Conservation (phyloP, 1,140 invertebrate genomes). For the Meloidogyne chitwoodi region DNA sequence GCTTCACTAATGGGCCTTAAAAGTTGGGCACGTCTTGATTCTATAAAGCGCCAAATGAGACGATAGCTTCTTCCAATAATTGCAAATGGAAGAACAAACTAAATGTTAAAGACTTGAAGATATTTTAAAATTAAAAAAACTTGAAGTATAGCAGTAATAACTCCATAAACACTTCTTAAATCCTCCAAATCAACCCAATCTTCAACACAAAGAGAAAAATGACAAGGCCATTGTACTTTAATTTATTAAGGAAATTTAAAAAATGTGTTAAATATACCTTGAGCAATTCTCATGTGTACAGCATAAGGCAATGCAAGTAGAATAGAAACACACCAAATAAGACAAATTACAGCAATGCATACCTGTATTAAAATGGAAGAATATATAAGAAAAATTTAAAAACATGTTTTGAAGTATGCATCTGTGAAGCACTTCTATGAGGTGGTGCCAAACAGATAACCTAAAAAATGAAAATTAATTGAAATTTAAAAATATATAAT, state of each 20-base stretch:
- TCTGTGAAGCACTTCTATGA: neutral
- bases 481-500: neutral
- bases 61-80: slow-evolving; percentile 89
- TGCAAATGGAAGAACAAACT: slow-evolving; percentile 88
- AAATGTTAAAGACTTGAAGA: slow-evolving; percentile 77
- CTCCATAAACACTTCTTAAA: slow-evolving; percentile 71
- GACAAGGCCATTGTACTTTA: slow-evolving; percentile 40
- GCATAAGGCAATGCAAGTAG: slow-evolving; percentile 85
- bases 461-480: neutral
- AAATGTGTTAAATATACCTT: slow-evolving; percentile 8
- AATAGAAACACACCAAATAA: slow-evolving; percentile 83
- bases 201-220: slow-evolving; percentile 51
- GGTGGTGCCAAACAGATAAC: slow-evolving; percentile 10
- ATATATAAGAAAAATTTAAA: no score
- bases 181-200: slow-evolving; percentile 42
- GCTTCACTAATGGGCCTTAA: slow-evolving; percentile 12
- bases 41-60: slow-evolving; percentile 80
- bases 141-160: slow-evolving; percentile 78
- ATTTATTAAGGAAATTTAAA: neutral
- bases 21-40: neutral
- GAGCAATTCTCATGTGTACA: slow-evolving; percentile 70
- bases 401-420: slow-evolving; percentile 8
- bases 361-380: slow-evolving; percentile 61
- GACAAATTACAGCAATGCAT: slow-evolving; percentile 75
- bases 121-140: slow-evolving; percentile 53